Evolutionary conservation across 2,113 vertebrate genomes (phyloP), one percentile per base, ranked within the genome.

Genomic region (Centropus bengalensis): DNA sequence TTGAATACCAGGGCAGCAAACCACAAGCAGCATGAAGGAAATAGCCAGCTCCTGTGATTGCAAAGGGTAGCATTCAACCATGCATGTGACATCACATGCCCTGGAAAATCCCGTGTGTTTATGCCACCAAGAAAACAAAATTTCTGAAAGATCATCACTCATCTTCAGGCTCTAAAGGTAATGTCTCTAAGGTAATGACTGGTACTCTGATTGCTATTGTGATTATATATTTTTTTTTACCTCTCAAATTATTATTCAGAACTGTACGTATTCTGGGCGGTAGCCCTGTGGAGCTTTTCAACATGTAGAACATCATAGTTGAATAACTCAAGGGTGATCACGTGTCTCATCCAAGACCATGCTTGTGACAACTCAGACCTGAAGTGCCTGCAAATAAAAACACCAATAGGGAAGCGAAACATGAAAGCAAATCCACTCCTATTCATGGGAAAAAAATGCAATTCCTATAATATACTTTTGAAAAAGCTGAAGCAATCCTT

Each of bases 81-180:
- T 12, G 8, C 68, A 44, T 1, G 4, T 17, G 14, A 27, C 0
- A 0, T 32, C 32, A 59, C 0, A 1, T 67, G 32, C 32, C 52
- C 36, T 77, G 73, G 55, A 73, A 59, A 80, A 56, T n/a, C 21
- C 3, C 36, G 59, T 66, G 30, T 22, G 30, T 2, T 1, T 18
- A 20, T 14, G 19, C 12, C 42, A 32, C 2, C 1, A 27, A 45
- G 33, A 68, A 87, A 74, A 20, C 27, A 16, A n/a, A 30, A 15
- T 86, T 86, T 64, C 80, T 73, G 22, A 86, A 68, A 32, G 32
- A 33, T 45, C 59, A 36, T 52, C 6, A 17, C 26, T 10, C 9
- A 14, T 36, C 55, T 80, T 88, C 40, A 56, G 55, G 42, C 8
- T 2, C 47, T 66, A 9, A 36, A 36, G 56, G 8, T 7, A 36